Base-by-base conservation (phyloP, 2,113 vertebrate genomes). In the Corythaeola cristata region DNA sequence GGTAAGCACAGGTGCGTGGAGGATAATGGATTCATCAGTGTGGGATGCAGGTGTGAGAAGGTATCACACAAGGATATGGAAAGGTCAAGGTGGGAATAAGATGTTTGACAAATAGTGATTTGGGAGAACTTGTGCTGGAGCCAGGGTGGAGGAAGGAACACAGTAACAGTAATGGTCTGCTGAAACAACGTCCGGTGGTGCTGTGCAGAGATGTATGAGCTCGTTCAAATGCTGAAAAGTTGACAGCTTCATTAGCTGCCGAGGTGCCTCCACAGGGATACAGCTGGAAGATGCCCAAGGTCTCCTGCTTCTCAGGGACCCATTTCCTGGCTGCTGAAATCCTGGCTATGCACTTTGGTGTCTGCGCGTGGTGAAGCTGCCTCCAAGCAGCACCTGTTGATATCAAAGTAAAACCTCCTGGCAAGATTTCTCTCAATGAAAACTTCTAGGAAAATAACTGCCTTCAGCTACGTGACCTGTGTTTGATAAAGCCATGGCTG, bases 291-390 rank as follows among this genome's bases (percentile, higher is more conserved):
- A 27, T 24, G 58, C 37, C 50, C 69, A 58, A 62, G 45, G 53
- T 56, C 22, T 39, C 10, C 4, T 15, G 33, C 59, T 66, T 63
- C 47, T 33, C 45, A 22, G 33, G n/a, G 16, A 4, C 58, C 66
- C 1, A 1, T 41, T 64, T 56, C 59, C 28, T 1, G 1, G 28
- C 45, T 50, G 39, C 39, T 4, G 1, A 47, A n/a, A 37, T 28
- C 53, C 41, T 23, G 1, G 2, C 78, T 8, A 1, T 5, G 35
- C 21, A 5, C 62, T 37, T n/a, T 24, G 47, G 45, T 45, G 74
- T 24, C 73, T 32, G 63, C 45, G 30, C 2, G 0, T 11, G 32
- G n/a, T 0, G 3, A 30, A 49, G 62, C 52, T n/a, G 41, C 55
- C 47, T 39, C 33, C 11, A 5, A 33, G 56, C 47, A 67, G 11